phyloP scores from a whole-genome alignment of 2,113 vertebrate species.

The Meleagris gallopavo region DNA sequence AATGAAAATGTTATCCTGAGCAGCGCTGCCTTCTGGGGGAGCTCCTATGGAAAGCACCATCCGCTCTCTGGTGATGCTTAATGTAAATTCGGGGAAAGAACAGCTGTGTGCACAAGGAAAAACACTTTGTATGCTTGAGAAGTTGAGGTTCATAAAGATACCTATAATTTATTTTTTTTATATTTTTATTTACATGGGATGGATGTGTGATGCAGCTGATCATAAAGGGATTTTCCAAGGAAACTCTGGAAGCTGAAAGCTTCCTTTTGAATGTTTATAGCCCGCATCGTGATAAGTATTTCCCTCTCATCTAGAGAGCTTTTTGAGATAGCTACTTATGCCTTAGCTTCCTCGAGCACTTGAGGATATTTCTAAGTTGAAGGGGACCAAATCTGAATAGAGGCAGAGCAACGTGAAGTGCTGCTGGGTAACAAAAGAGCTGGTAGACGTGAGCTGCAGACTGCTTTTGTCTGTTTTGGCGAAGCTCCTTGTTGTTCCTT shows the following conservation, averaged over 20 bases:
- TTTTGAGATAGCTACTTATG: background rate
- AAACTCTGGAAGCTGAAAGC: background rate
- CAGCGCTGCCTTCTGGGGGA: background rate
- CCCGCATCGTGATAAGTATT: background rate
- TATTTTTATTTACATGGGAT: background rate
- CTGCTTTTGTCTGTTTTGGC: background rate
- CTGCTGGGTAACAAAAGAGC: background rate
- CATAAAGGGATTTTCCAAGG: background rate
- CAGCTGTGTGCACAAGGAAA: background rate
- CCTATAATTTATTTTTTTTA: background rate
- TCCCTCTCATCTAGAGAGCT: background rate
- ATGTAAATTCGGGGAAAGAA: background rate
- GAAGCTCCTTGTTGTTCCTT: background rate
- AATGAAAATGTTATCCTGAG: background rate
- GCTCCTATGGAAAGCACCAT: background rate
- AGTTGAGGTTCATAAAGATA: background rate
- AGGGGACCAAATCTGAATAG: background rate
- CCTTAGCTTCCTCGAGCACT: background rate
- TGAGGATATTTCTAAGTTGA: background rate
- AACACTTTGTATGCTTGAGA: background rate
- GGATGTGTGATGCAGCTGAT: background rate
- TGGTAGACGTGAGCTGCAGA: background rate
- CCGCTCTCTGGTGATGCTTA: rapidly evolving
- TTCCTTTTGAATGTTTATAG: background rate
- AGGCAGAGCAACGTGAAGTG: background rate